Evolutionary conservation across 2,888 invertebrate genomes (phyloP).

Genomic region (Zaprionus bogoriensis): DNA sequence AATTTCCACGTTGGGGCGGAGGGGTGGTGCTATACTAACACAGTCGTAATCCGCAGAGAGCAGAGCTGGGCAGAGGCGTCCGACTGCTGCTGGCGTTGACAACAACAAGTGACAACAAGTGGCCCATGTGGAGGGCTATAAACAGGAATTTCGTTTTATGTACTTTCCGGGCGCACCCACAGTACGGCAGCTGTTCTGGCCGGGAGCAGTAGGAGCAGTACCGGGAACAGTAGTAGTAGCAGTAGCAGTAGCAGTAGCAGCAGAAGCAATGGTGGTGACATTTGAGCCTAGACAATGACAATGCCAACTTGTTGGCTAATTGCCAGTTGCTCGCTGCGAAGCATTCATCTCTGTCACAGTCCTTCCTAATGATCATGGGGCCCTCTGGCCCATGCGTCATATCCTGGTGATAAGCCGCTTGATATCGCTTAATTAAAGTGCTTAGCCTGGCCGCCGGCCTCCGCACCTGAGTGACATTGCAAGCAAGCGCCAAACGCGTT

Average conservation of each 20-base stretch:
- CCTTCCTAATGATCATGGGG: conserved; percentile 8
- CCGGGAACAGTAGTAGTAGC: neutral
- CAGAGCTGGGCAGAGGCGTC: neutral
- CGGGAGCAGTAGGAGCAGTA: neutral
- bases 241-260: neutral
- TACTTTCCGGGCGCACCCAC: conserved; percentile 29
- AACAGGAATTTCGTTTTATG: conserved; percentile 52
- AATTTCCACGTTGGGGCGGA: conserved; percentile 31
- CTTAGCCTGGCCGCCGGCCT: conserved; percentile 15
- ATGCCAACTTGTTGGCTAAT: conserved; percentile 47
- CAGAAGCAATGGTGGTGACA: conserved; percentile 26
- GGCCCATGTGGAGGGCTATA: conserved; percentile 45
- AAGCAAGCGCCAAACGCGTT: conserved; percentile 16
- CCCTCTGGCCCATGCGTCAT: conserved; percentile 32
- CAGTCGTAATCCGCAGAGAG: neutral
- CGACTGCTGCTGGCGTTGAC: neutral
- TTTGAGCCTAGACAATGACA: conserved; percentile 35
- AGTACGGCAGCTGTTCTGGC: neutral
- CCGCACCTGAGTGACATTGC: conserved; percentile 16
- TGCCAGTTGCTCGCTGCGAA: conserved; percentile 35
- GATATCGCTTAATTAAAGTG: conserved; percentile 56
- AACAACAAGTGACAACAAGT: conserved; percentile 57
- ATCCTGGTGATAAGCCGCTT: conserved; percentile 17
- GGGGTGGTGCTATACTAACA: neutral
- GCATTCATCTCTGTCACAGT: conserved; percentile 67